Conservation (phyloP, 2,888 invertebrate genomes). For the Achlya flavicornis region DNA sequence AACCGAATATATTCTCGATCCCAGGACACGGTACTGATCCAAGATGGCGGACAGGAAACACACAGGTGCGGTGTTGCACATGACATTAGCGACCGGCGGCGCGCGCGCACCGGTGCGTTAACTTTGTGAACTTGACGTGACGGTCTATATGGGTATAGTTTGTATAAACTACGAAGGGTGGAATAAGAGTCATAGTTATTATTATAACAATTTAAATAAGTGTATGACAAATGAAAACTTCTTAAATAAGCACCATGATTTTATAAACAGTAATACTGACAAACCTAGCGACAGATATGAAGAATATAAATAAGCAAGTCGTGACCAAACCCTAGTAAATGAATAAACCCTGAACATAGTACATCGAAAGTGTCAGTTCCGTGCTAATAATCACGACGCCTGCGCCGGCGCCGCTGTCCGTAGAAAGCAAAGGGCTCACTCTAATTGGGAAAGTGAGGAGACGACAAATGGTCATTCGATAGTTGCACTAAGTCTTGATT, state of each 20-base stretch:
- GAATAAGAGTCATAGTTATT: neutral
- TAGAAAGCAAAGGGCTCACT: slow-evolving; percentile 57
- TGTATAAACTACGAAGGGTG: neutral
- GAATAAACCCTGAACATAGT: slow-evolving; percentile 17
- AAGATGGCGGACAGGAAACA: slow-evolving; percentile 75
- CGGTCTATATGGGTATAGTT: neutral
- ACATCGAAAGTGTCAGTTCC: slow-evolving; percentile 61
- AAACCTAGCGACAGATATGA: neutral
- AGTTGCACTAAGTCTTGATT: slow-evolving; percentile 2
- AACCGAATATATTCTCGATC: neutral
- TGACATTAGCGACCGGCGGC: slow-evolving; percentile 47
- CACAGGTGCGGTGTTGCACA: slow-evolving; percentile 68
- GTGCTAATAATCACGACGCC: slow-evolving; percentile 49
- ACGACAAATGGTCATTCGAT: slow-evolving; percentile 32
- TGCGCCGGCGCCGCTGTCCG: slow-evolving; percentile 34
- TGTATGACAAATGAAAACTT: neutral
- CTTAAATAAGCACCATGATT: no score
- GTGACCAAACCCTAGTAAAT: neutral
- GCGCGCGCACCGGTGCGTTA: slow-evolving; percentile 62
- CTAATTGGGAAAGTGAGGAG: slow-evolving; percentile 46
- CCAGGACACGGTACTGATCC: slow-evolving; percentile 18
- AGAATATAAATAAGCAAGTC: neutral
- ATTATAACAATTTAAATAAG: neutral
- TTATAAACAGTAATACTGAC: no score
- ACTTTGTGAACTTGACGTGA: slow-evolving; percentile 45